Evolutionary conservation across 2,888 invertebrate species (phyloP).

Genomic region (Crocallis elinguaria): DNA sequence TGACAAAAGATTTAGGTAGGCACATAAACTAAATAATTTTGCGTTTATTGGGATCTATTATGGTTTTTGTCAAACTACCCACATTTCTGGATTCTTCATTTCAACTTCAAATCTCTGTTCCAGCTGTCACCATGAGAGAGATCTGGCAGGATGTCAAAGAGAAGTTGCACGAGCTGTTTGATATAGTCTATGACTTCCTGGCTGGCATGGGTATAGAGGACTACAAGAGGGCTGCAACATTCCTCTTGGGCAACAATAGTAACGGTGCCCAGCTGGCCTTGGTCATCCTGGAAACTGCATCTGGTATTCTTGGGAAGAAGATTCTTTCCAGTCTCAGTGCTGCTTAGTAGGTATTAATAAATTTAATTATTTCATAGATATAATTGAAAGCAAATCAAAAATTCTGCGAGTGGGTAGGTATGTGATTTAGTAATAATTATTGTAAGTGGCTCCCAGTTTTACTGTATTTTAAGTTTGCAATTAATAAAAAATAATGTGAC

Average conservation of each 20-base stretch:
- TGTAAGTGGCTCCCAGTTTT: too few relatives aligned
- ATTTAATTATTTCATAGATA: too few relatives aligned
- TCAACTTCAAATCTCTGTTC: too few relatives aligned
- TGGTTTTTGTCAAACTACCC: background rate
- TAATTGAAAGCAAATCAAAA: too few relatives aligned
- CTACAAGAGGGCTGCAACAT: slow-evolving; percentile 61
- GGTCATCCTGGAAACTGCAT: slow-evolving; percentile 63
- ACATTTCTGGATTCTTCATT: too few relatives aligned
- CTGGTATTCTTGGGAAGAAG: slow-evolving; percentile 64
- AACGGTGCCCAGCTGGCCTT: slow-evolving; percentile 57
- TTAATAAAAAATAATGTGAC: too few relatives aligned
- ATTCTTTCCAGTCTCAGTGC: slow-evolving; percentile 61
- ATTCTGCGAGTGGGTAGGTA: too few relatives aligned
- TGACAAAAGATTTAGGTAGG: too few relatives aligned
- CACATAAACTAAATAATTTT: too few relatives aligned
- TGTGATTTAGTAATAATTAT: too few relatives aligned
- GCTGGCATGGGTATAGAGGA: slow-evolving; percentile 70
- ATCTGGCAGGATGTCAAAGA: slow-evolving; percentile 68
- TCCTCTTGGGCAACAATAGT: slow-evolving; percentile 51
- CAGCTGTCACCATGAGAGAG: slow-evolving; percentile 73
- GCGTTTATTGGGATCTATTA: too few relatives aligned
- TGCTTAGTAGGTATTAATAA: slow-evolving; percentile 35
- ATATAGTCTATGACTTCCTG: slow-evolving; percentile 74
- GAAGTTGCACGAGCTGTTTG: slow-evolving; percentile 64
- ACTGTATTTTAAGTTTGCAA: too few relatives aligned